Percentiles rank a stretch among this genome's conserved stretches.
phyloP scores from a whole-genome alignment of 2,888 invertebrate genomes.

The Luffia ferchaultella region DNA sequence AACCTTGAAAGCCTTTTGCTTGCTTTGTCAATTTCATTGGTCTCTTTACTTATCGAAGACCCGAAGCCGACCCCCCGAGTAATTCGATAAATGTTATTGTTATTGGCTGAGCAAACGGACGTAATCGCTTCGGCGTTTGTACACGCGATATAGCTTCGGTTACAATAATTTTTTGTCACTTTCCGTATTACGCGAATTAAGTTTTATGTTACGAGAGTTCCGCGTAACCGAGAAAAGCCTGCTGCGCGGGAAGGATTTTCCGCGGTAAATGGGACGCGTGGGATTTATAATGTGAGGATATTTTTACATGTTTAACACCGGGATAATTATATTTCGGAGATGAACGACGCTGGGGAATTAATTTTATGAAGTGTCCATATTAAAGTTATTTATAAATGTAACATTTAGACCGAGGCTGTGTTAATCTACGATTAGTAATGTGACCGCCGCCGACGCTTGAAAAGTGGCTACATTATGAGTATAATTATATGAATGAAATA shows the following conservation, averaged over 20 bases:
- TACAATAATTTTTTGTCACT: background rate
- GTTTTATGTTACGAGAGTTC: background rate
- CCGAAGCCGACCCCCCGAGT: background rate
- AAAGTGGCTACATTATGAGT: too few species aligned
- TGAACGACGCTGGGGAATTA: too few species aligned
- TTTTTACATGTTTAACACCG: too few species aligned
- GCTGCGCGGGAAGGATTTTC: background rate
- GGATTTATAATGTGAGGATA: background rate
- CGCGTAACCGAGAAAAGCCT: background rate
- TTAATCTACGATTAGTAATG: too few species aligned
- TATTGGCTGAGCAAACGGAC: conserved; percentile 48
- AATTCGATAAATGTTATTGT: conserved; percentile 55
- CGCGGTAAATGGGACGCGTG: background rate
- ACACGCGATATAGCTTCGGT: conserved; percentile 20
- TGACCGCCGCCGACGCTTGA: too few species aligned
- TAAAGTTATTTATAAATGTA: too few species aligned
- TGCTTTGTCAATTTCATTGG: conserved; percentile 51
- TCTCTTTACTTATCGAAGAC: conserved; percentile 19
- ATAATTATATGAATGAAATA: too few species aligned
- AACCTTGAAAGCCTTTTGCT: conserved; percentile 53
- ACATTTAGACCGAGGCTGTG: too few species aligned
- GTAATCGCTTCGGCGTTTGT: conserved; percentile 43
- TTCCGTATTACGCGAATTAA: background rate
- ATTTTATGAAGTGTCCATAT: too few species aligned
- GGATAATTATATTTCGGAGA: too few species aligned